Evolutionary conservation across 1,140 invertebrate species (phyloP), one percentile per base, ranked within the genome.

Genomic region (Drosophila sucinea): DNA sequence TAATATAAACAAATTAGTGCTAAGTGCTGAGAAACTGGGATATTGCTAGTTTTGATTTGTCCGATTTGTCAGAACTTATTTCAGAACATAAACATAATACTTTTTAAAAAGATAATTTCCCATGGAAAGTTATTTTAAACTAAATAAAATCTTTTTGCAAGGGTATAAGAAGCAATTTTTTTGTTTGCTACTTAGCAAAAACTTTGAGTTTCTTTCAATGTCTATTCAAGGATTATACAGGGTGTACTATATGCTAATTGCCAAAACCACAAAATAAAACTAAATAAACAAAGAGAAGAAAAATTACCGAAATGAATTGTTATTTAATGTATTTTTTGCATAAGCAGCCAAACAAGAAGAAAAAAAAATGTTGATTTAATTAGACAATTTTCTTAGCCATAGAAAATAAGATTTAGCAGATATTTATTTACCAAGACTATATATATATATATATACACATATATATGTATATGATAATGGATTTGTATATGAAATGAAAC

Each of bases 141-240:
- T 11, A 1, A 38, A 38, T 38, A 38, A 11, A 38, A 7, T 10
- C 35, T 6, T 25, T 47, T 47, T 47, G 44, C 44, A 47, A 47
- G 44, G 44, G 17, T 47, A 5, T 23, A 4, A 23, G 6, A 0
- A 17, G 23, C 3, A 44, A 44, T 6, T n/a, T 44, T 44, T 1
- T 44, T 32, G 10, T n/a, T 32, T 56, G 30, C 27, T 33, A 17
- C 17, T 17, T 17, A 56, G 29, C 30, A 23, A 35, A 29, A 35
- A 35, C 7, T 33, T 57, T 8, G 1, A 58, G 56, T 58, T 35
- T 58, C 17, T 32, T 58, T 35, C 11, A 58, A 58, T 77, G 55
- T 62, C 67, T 77, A 73, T 68, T 77, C 68, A 70, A 79, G 82
- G 82, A 79, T 83, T 76, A 87, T 79, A 86, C 82, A 86, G 82